Conservation (phyloP, 2,113 vertebrate genomes). For the Toxotes chatareus region DNA sequence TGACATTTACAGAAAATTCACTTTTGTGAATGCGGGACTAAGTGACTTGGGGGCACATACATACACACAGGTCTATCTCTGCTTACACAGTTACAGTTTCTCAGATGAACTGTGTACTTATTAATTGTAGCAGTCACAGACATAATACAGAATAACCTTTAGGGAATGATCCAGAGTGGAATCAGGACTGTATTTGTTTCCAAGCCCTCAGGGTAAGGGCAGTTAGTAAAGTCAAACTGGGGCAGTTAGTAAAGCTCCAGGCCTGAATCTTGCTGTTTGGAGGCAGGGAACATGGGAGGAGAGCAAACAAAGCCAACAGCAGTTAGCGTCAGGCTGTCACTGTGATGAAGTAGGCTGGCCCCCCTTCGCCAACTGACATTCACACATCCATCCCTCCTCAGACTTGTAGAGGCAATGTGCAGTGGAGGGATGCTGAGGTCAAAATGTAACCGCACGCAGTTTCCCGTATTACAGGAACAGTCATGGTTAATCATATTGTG, state of each 20-base stretch:
- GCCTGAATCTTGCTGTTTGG: slow-evolving; percentile 30
- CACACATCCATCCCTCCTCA: slow-evolving; percentile 4
- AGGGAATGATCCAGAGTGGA: slow-evolving; percentile 15
- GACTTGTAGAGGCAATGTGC: not conserved
- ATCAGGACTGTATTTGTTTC: slow-evolving; percentile 47
- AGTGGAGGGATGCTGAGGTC: slow-evolving; percentile 12
- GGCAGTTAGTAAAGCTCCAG: slow-evolving; percentile 39
- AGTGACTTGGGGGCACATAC: slow-evolving; percentile 49
- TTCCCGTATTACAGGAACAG: not conserved
- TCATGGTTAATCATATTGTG: slow-evolving; percentile 34
- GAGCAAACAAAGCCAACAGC: slow-evolving; percentile 38
- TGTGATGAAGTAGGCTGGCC: not conserved
- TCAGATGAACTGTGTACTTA: slow-evolving; percentile 4
- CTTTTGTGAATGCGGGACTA: slow-evolving; percentile 45
- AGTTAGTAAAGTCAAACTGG: slow-evolving; percentile 22
- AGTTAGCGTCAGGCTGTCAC: slow-evolving; percentile 36
- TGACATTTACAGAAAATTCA: slow-evolving; percentile 66
- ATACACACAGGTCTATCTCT: slow-evolving; percentile 4
- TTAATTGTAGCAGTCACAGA: slow-evolving; percentile 12
- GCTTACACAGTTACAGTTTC: slow-evolving; percentile 3
- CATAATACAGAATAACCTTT: slow-evolving; percentile 17
- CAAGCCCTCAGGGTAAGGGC: slow-evolving; percentile 39
- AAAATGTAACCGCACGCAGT: not conserved
- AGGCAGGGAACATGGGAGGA: slow-evolving; percentile 11
- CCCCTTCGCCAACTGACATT: slow-evolving; percentile 7